Conservation (phyloP, 2,888 invertebrate genomes). For the Chrysolina americana region DNA sequence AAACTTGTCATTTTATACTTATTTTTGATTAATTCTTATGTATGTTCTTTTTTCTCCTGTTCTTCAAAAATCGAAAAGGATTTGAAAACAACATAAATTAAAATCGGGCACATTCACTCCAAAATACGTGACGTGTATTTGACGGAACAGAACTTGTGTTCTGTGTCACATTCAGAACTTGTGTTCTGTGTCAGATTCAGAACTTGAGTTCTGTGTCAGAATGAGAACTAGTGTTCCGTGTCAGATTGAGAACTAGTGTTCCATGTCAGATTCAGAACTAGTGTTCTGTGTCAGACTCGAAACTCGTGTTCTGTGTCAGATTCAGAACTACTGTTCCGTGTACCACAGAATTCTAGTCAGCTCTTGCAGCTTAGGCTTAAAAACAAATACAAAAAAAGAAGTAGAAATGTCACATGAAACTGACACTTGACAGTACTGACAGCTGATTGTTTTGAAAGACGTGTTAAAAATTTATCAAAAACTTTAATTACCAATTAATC, state of each 20-base stretch:
- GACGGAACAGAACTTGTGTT: neutral
- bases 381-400: too few species aligned
- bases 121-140: slow-evolving; percentile 5
- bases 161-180: neutral
- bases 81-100: neutral
- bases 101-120: neutral
- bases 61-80: neutral
- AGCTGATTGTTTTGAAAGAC: slow-evolving; percentile 21
- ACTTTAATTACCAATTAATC: neutral
- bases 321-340: neutral
- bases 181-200: neutral
- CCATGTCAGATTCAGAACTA: neutral
- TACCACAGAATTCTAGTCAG: too few species aligned
- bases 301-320: neutral
- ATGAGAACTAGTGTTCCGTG: neutral
- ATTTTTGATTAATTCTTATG: neutral
- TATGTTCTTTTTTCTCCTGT: neutral
- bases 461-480: slow-evolving; percentile 7
- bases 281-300: too few species aligned
- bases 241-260: neutral
- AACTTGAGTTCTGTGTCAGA: neutral
- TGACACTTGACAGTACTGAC: neutral
- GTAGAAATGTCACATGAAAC: too few species aligned
- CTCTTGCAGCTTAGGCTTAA: too few species aligned
- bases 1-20: slow-evolving; percentile 74